phyloP scores from a whole-genome alignment of 2,113 vertebrate species.

The Spheniscus mendiculus region DNA sequence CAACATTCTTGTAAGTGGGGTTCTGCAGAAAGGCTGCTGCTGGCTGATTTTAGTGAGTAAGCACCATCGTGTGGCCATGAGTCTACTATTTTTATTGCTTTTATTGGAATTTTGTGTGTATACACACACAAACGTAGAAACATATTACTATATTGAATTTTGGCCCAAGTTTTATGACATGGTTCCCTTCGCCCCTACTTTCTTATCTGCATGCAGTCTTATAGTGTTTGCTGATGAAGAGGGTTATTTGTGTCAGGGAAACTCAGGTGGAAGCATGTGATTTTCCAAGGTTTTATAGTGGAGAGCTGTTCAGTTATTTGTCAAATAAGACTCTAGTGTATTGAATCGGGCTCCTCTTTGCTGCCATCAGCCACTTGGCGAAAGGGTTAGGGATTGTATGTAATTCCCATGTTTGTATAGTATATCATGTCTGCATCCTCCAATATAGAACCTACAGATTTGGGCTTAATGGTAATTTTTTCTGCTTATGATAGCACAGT shows the following conservation, averaged over 20 bases:
- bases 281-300: neutral
- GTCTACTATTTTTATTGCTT: neutral
- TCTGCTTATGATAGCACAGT: neutral
- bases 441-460: neutral
- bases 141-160: neutral
- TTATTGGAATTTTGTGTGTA: neutral
- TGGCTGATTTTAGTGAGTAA: neutral
- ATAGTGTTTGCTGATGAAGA: neutral
- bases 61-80: neutral
- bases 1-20: neutral
- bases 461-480: neutral
- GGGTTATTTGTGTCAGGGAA: neutral
- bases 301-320: neutral
- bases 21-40: neutral
- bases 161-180: neutral
- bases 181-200: neutral
- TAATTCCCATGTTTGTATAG: neutral
- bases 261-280: neutral
- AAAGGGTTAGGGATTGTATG: neutral
- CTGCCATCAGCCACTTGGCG: neutral
- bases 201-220: neutral
- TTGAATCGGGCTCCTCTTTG: neutral
- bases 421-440: neutral
- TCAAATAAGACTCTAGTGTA: neutral
- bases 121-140: neutral